phyloP scores from a whole-genome alignment of 2,113 vertebrate species.

The Thinocorus orbignyianus region DNA sequence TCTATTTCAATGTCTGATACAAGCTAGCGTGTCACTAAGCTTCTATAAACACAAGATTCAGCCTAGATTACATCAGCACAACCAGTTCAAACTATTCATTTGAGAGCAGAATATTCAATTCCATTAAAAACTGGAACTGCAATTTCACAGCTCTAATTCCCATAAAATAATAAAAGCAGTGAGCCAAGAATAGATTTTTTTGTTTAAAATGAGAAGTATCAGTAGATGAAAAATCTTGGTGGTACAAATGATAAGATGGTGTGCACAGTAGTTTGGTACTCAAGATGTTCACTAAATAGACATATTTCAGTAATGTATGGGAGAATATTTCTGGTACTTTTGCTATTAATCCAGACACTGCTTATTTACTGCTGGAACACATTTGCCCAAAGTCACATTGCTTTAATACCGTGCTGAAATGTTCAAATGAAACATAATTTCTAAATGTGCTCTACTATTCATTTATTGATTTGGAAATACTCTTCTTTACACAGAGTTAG shows the following conservation, averaged over 20 bases:
- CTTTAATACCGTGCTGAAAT: not conserved
- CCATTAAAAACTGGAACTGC: not conserved
- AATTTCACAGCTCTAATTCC: conserved; percentile 15
- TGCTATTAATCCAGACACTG: not conserved
- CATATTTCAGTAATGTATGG: not conserved
- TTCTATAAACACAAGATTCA: not conserved
- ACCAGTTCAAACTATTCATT: not conserved
- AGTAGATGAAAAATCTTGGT: not conserved
- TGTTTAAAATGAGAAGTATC: not conserved
- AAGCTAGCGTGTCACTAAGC: not conserved
- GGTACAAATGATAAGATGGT: not conserved
- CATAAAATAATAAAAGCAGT: not conserved
- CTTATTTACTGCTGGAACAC: not conserved
- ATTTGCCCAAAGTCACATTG: not conserved
- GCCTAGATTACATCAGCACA: not conserved
- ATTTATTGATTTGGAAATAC: not conserved
- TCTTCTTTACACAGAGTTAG: not conserved
- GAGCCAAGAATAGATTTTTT: not conserved
- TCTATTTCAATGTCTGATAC: not conserved
- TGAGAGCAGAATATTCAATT: conserved; percentile 11
- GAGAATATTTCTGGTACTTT: not conserved
- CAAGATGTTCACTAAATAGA: not conserved
- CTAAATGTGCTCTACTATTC: not conserved
- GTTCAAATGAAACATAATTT: not conserved
- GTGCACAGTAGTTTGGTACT: not conserved